These are phyloP conservation scores for Acromyrmex charruanus DNA, from an alignment of 1,140 invertebrate genomes.

Conservation along the genomic window DNA sequence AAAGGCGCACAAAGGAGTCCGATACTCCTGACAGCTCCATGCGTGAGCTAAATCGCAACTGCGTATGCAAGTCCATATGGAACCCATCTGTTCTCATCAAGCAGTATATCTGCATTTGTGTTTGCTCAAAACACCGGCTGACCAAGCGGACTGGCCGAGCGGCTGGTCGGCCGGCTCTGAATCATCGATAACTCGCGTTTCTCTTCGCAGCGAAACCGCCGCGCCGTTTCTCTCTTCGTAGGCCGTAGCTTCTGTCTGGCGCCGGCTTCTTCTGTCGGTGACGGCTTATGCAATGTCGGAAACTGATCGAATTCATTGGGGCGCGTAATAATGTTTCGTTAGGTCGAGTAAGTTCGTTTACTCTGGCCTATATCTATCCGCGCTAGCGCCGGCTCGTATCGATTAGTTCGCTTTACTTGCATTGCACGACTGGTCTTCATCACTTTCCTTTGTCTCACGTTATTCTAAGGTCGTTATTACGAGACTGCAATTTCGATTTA, in stretches of 20 bases:
- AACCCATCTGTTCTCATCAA: conserved; percentile 59
- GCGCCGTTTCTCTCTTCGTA: conserved; percentile 5
- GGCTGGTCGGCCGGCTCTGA: conserved; percentile 11
- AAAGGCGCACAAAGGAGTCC: conserved; percentile 54
- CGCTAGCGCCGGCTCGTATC: conserved; percentile 79
- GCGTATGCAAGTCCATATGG: conserved; percentile 53
- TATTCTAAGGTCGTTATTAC: conserved; percentile 1
- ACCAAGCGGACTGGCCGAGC: neutral
- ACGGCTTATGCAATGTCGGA: conserved; percentile 83
- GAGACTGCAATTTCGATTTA: conserved; percentile 5
- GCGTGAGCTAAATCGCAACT: conserved; percentile 54
- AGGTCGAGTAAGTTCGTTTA: conserved; percentile 83
- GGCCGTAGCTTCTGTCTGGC: conserved; percentile 45
- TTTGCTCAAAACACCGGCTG: conserved; percentile 40
- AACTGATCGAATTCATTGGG: conserved; percentile 83
- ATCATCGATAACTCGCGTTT: conserved; percentile 56
- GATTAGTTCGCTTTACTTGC: conserved; percentile 66
- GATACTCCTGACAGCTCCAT: conserved; percentile 48
- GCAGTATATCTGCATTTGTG: conserved; percentile 54
- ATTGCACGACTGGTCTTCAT: neutral
- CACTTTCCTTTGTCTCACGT: neutral
- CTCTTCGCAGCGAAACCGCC: conserved; percentile 9
- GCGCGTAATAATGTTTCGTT: conserved; percentile 84
- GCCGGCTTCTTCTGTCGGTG: conserved; percentile 69
- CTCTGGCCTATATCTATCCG: conserved; percentile 77